These are phyloP conservation scores for Mantis religiosa DNA, from an alignment of 2,888 invertebrate species.

Conservation along the genomic window DNA sequence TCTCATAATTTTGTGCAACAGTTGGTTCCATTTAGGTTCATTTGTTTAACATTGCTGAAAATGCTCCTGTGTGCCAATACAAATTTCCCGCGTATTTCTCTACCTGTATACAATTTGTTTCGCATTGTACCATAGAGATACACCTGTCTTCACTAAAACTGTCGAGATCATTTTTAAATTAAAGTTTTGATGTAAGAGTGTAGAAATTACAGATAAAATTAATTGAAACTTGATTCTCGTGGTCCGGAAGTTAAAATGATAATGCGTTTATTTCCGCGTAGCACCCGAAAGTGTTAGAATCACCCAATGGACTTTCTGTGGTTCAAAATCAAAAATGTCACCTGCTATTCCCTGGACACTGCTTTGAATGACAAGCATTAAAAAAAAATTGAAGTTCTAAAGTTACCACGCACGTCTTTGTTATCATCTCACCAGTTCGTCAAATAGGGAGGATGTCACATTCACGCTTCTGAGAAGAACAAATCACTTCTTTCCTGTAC, in stretches of 20 bases:
- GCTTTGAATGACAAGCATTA: no score
- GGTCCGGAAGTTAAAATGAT: not conserved
- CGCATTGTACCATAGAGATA: no score
- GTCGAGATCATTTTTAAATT: no score
- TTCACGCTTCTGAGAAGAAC: not conserved
- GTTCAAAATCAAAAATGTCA: not conserved
- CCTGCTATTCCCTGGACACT: not conserved
- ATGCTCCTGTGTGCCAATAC: no score
- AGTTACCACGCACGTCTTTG: not conserved
- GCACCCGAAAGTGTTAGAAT: not conserved
- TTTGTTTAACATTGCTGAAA: no score
- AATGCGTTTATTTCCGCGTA: not conserved
- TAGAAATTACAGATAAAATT: not conserved
- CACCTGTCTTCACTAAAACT: no score
- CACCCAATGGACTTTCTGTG: not conserved
- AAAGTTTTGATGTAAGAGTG: no score
- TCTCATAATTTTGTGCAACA: no score
- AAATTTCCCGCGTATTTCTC: no score
- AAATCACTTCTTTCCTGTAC: not conserved
- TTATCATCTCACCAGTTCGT: not conserved
- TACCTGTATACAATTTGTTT: no score
- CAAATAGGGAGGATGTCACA: no score
- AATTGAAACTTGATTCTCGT: not conserved
- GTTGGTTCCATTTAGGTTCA: no score
- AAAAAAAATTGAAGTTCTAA: not conserved